These are phyloP conservation scores for Agonopterix arenella DNA, from an alignment of 2,888 invertebrate genomes.

Conservation along the genomic window DNA sequence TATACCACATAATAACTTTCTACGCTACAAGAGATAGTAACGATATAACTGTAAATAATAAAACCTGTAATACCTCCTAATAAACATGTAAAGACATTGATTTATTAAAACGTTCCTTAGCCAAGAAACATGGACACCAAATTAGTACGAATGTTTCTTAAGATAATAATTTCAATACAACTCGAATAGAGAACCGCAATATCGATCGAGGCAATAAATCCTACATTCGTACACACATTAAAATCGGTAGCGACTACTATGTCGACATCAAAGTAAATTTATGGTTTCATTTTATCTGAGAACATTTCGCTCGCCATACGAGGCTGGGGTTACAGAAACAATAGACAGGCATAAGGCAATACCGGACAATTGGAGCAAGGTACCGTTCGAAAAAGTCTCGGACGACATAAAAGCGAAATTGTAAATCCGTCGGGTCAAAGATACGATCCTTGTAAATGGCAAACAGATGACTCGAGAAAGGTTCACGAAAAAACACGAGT, in stretches of 20 bases:
- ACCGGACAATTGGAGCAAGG: conserved; percentile 33
- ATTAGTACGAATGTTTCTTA: conserved; percentile 25
- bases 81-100: conserved; percentile 16
- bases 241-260: conserved; percentile 44
- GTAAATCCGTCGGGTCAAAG: conserved; percentile 40
- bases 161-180: conserved; percentile 30
- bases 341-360: conserved; percentile 23
- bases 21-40: background rate
- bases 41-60: background rate
- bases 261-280: conserved; percentile 49
- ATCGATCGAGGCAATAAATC: conserved; percentile 41
- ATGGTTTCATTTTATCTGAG: conserved; percentile 40
- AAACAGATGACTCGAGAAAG: conserved; percentile 35
- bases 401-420: conserved; percentile 33
- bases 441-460: conserved; percentile 43
- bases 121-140: conserved; percentile 20
- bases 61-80: background rate
- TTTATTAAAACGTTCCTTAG: conserved; percentile 14
- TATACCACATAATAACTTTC: background rate
- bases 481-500: conserved; percentile 30
- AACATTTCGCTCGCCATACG: conserved; percentile 29
- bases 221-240: conserved; percentile 39
- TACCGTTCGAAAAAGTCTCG: conserved; percentile 44
- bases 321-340: conserved; percentile 27
- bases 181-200: conserved; percentile 25